phyloP scores from a whole-genome alignment of 2,797 vertebrate genomes.

The Bradypus variegatus region DNA sequence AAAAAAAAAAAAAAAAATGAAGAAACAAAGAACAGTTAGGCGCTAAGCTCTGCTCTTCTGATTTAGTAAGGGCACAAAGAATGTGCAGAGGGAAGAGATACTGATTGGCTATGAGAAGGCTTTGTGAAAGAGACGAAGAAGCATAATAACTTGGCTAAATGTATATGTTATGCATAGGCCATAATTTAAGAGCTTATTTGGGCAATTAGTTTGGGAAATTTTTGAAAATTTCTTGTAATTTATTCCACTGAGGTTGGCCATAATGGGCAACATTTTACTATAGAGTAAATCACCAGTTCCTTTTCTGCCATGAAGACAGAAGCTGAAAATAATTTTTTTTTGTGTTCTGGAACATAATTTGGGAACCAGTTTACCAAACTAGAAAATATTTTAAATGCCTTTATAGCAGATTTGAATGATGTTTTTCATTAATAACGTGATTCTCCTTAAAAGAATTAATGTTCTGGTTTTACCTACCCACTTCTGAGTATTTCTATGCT shows the following conservation, averaged over 20 bases:
- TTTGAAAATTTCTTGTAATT: constrained; percentile 5
- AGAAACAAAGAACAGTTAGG: not conserved
- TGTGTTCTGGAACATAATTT: not conserved
- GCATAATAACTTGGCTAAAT: not conserved
- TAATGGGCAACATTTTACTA: not conserved
- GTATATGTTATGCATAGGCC: not conserved
- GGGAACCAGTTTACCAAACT: not conserved
- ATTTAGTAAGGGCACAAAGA: not conserved
- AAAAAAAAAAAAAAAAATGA: not conserved
- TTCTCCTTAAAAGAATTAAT: not conserved
- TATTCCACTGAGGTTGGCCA: not conserved
- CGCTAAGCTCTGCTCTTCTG: not conserved
- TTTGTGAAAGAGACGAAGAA: not conserved
- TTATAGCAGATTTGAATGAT: not conserved
- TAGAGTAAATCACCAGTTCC: not conserved
- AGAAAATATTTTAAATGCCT: constrained; percentile 6
- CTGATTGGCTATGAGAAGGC: not conserved
- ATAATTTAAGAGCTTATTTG: not conserved
- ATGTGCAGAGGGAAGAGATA: not conserved
- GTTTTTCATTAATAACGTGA: not conserved
- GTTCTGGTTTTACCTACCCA: not conserved
- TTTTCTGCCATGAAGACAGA: not conserved
- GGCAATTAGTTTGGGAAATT: not conserved
- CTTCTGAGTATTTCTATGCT: not conserved
- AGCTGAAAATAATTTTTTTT: not conserved